Base-by-base conservation (phyloP, 2,888 invertebrate genomes). In the Cantharis rustica region DNA sequence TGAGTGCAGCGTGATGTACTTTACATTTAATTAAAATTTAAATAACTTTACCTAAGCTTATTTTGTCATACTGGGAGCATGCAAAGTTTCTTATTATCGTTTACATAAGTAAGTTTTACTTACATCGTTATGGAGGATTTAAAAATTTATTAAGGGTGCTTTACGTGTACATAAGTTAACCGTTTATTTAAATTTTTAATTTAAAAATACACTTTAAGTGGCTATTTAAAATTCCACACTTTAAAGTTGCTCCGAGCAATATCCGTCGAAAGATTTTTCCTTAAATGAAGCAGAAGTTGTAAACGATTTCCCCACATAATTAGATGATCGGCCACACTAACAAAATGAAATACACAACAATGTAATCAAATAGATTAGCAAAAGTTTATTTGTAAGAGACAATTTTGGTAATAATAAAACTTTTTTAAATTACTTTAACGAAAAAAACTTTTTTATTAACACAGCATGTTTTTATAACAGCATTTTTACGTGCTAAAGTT, bases 1-100 rank as follows among this genome's bases (percentile, higher is more conserved):
- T 66, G 20, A 16, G 64, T 66, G 20, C 20, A 20, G 20, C 17
- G 64, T 64, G 64, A 66, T 66, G 64, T 66, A 23, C 64, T 66
- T 66, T 66, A 66, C 64, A 66, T 66, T 66, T 66, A 66, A 66
- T 66, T 66, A 66, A 66, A 66, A 66, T 66, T 66, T 66, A 66
- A 66, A 66, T 66, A 66, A 66, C 17, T 23, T 66, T 20, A 16
- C 16, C 64, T 66, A 66, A 66, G 64, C 64, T 20, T 17, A 66
- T 66, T 66, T 20, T 66, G 23, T 7, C 10, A 66, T 66, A 66
- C 64, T 20, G 1, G 20, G 13, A n/a, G 20, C 17, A 66, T 66
- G 64, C 23, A 66, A 66, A 66, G 64, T 66, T 66, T 13, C 23
- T 23, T 23, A 66, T 66, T 66, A 66, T 66, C 64, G 17, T 66